Conservation (phyloP, 2,113 vertebrate species). For the Notarius lentiginosus region DNA sequence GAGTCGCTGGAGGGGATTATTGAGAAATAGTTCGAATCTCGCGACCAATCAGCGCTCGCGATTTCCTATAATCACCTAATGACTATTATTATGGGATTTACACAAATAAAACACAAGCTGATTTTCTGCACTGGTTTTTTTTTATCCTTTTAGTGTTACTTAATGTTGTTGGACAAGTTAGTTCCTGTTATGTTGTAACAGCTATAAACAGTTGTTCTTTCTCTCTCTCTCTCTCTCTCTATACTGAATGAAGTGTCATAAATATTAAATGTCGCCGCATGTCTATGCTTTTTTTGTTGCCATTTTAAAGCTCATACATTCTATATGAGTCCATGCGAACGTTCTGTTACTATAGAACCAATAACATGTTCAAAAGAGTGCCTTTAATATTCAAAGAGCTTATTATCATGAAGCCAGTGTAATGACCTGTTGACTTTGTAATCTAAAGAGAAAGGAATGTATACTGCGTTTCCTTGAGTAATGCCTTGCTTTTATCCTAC, state of each 20-base stretch:
- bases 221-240: not conserved
- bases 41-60: too few species aligned
- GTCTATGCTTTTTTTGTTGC: not conserved
- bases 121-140: not conserved
- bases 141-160: not conserved
- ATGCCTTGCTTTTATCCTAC: slow-evolving; percentile 34
- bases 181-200: not conserved
- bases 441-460: slow-evolving; percentile 8
- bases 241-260: not conserved
- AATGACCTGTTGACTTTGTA: slow-evolving; percentile 2
- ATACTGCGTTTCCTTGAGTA: slow-evolving; percentile 28
- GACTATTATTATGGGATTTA: not conserved
- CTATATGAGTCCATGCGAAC: not conserved
- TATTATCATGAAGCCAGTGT: slow-evolving; percentile 10
- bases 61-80: too few species aligned
- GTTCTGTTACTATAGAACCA: not conserved
- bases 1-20: too few species aligned
- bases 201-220: not conserved
- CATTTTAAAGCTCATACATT: too few species aligned
- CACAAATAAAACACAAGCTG: not conserved
- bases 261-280: not conserved
- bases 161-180: not conserved
- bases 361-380: not conserved
- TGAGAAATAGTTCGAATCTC: too few species aligned
- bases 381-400: too few species aligned